phyloP scores from a whole-genome alignment of 2,797 vertebrate species.

The Acipenser transmontanus region DNA sequence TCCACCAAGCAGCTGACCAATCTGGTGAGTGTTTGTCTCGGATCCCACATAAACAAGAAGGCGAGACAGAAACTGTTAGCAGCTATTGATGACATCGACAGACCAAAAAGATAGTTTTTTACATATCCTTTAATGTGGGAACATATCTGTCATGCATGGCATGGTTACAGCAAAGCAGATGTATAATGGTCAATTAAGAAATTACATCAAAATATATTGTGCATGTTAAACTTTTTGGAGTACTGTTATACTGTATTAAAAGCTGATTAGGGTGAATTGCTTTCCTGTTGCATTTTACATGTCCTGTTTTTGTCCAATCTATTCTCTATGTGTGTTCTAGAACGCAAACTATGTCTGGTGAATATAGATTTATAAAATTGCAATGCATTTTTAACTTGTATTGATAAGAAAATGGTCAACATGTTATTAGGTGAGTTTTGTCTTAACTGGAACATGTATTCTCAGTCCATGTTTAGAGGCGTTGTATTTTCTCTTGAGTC shows the following conservation, averaged over 20 bases:
- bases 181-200: neutral
- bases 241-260: neutral
- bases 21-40: conserved; percentile 92
- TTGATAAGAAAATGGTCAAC: no score
- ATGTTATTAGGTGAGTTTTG: no score
- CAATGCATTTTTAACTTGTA: no score
- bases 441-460: no score
- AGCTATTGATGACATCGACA: conserved; percentile 90
- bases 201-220: neutral
- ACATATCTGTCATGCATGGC: no score
- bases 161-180: neutral
- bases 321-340: conserved; percentile 11
- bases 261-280: neutral
- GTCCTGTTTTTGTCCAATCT: no score
- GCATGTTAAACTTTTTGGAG: conserved; percentile 14
- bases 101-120: conserved; percentile 84
- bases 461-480: no score
- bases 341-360: no score
- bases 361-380: no score
- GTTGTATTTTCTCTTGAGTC: no score
- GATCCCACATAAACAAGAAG: conserved; percentile 97
- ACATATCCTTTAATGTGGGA: no score
- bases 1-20: conserved; percentile 95
- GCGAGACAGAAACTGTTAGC: conserved; percentile 91
- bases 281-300: no score